Base-by-base conservation (phyloP, 2,797 vertebrate species). In the Nannoperca australis region DNA sequence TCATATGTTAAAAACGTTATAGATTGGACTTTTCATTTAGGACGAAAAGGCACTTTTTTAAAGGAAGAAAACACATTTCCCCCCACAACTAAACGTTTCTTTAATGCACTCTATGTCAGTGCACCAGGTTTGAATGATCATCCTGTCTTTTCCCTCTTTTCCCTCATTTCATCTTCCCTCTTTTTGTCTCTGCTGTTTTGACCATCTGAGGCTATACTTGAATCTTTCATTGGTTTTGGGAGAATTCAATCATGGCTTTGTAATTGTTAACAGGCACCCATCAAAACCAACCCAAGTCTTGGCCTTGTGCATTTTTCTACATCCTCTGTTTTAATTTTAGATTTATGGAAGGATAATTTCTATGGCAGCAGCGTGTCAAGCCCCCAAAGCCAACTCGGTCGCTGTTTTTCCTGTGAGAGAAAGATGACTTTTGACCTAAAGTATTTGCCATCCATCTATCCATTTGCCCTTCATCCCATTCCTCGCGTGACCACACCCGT, bases 221-320 rank as follows among this genome's bases (percentile, higher is more conserved):
- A 89, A 74, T 79, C 85, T 91, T 88, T 90, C 85, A 85, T 89
- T 89, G 90, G 90, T 91, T 91, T 93, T 83, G 77, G 80, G 85
- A 88, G 89, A 90, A 91, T 93, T 93, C 81, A 90, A 83, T 92
- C 90, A 90, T 90, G 90, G 90, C 81, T 83, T 87, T 72, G 91
- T 93, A 93, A 94, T 94, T 94, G 92, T 93, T 95, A 90, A 90
- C 94, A 94, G 91, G 88, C 90, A 85, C 78, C 82, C 91, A 88
- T 88, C 81, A 82, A 90, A 92, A 88, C 83, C 84, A 84, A 85
- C 87, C 81, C 60, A 74, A 88, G 72, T 73, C 84, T 81, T 84
- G 87, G 78, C 76, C 71, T 78, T 49, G 47, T 86, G 79, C 80
- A 78, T 86, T 90, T 88, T 85, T 84, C 77, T 91, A 73, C 82